Base-by-base conservation (phyloP, 2,888 invertebrate genomes). In the Halictus quadricinctus region DNA sequence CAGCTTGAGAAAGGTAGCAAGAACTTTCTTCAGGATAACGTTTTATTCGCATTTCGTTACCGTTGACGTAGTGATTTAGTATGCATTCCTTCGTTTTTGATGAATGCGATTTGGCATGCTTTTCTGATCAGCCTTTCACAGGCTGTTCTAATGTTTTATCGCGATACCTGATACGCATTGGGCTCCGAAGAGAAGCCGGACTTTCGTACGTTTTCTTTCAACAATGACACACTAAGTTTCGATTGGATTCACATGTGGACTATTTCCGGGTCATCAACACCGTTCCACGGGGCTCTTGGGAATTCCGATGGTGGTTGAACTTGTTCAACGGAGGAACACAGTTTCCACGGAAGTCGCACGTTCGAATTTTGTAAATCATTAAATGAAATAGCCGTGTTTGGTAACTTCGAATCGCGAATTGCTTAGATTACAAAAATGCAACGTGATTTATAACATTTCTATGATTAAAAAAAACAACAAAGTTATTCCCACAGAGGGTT, bases 61-160 rank as follows among this genome's bases (percentile, higher is more conserved):
- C 64, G 15, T 64, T 15, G 29, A 66, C 66, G 25, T 25, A 36
- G 7, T 36, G 29, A 36, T 15, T 66, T 36, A 29, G 66, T 29
- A 66, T 66, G 66, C 66, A 66, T 66, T 66, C 66, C 66, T 66
- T 36, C 66, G 36, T 66, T 66, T 66, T 66, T 36, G 29, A 66
- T 36, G 15, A 66, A 66, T 13, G 18, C 66, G 66, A 66, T 36
- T 66, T 66, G 66, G 66, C 66, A 66, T 36, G 66, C 36, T 12
- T 66, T 54, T 54, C 66, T 29, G 18, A 66, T 66, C 29, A 66
- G 29, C 29, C 29, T 66, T 66, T 66, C 66, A 29, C 66, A 18
- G 36, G 18, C 15, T 18, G 66, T 36, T 66, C 36, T 36, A 15
- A 66, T 29, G 66, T 66, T 66, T 66, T 29, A 29, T 66, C 29